phyloP scores from a whole-genome alignment of 1,140 invertebrate species.

The Drosophila nannoptera region DNA sequence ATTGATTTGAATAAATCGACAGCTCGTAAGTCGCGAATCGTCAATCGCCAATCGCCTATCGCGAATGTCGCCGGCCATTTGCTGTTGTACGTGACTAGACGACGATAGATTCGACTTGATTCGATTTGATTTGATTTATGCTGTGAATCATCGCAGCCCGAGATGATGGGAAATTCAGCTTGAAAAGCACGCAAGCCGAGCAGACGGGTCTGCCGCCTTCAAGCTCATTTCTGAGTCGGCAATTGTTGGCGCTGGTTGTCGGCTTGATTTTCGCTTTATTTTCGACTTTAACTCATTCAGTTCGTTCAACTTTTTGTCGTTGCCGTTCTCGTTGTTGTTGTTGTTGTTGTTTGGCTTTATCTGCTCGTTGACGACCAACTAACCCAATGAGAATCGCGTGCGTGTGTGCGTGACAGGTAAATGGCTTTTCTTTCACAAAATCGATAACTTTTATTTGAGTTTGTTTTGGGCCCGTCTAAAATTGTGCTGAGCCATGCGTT shows the following conservation, averaged over 20 bases:
- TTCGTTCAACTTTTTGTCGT: slow-evolving; percentile 55
- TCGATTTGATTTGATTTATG: slow-evolving; percentile 57
- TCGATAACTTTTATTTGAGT: slow-evolving; percentile 32
- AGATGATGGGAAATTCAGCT: slow-evolving; percentile 29
- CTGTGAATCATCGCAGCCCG: slow-evolving; percentile 46
- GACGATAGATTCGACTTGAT: slow-evolving; percentile 26
- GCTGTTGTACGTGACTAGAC: slow-evolving; percentile 54
- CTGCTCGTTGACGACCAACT: slow-evolving; percentile 45
- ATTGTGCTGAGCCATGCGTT: slow-evolving; percentile 32
- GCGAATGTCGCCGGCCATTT: slow-evolving; percentile 38
- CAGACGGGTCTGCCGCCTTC: neutral
- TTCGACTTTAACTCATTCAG: slow-evolving; percentile 16
- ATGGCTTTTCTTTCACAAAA: slow-evolving; percentile 37
- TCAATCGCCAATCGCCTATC: slow-evolving; percentile 3
- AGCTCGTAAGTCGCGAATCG: slow-evolving; percentile 5
- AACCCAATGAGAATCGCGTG: slow-evolving; percentile 38
- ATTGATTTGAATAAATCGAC: slow-evolving; percentile 66
- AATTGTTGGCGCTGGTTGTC: slow-evolving; percentile 16
- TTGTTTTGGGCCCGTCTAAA: slow-evolving; percentile 18
- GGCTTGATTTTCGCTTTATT: neutral
- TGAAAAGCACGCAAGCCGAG: slow-evolving; percentile 12
- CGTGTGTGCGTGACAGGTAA: slow-evolving; percentile 29
- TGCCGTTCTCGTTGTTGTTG: neutral
- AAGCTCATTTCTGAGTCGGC: slow-evolving; percentile 5
- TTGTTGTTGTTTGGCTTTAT: slow-evolving; percentile 23